phyloP scores from a whole-genome alignment of 2,888 invertebrate genomes.

The Xestia c-nigrum region DNA sequence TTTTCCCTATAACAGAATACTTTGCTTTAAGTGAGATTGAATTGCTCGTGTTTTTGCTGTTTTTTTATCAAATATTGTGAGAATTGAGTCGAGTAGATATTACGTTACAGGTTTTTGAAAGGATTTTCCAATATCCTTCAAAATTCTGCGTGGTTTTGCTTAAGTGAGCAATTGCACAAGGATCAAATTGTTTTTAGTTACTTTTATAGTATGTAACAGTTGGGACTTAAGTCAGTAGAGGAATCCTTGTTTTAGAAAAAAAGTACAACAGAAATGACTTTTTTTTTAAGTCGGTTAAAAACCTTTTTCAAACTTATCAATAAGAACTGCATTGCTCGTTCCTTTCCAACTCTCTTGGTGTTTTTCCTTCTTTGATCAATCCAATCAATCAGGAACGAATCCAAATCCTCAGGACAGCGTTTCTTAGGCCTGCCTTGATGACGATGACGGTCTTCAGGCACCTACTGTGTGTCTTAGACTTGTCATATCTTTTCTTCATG shows the following conservation, averaged over 20 bases:
- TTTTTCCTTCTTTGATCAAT: too few species aligned
- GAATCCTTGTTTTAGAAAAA: background rate
- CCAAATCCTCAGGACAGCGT: too few species aligned
- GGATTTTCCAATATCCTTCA: conserved; percentile 17
- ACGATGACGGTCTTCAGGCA: too few species aligned
- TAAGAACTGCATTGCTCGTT: background rate
- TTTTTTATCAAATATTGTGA: conserved; percentile 60
- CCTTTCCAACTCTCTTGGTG: too few species aligned
- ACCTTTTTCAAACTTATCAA: background rate
- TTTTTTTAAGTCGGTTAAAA: background rate
- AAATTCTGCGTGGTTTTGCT: conserved; percentile 18
- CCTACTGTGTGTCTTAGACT: too few species aligned
- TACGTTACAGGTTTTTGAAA: conserved; percentile 37
- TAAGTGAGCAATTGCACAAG: conserved; percentile 17
- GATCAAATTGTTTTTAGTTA: background rate
- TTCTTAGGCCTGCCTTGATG: too few species aligned
- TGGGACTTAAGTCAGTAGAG: background rate
- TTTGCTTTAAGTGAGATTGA: conserved; percentile 80
- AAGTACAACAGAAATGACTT: too few species aligned
- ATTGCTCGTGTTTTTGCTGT: conserved; percentile 74
- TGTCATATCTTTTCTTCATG: too few species aligned
- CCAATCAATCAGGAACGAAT: too few species aligned
- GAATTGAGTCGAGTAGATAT: conserved; percentile 58
- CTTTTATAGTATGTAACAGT: too few species aligned
- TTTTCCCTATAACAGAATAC: conserved; percentile 65